Evolutionary conservation across 2,113 vertebrate species (phyloP).

Genomic region (Leptodactylus fuscus): DNA sequence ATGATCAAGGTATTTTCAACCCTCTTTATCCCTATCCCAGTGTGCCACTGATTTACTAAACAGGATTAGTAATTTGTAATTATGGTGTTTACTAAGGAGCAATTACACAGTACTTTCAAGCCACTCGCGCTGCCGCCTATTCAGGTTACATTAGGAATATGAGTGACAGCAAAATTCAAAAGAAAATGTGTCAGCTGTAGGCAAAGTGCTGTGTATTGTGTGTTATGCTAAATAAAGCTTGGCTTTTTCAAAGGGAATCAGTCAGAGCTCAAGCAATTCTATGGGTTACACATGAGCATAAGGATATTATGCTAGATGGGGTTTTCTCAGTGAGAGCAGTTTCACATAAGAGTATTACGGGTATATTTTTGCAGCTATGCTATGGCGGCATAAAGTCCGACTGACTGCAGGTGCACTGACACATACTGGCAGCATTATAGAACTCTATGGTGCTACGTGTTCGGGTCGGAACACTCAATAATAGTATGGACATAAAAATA

Average conservation of each 20-base stretch:
- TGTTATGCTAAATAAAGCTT: constrained; percentile 21
- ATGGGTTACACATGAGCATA: background rate
- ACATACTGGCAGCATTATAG: too few relatives aligned
- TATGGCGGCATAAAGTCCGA: too few relatives aligned
- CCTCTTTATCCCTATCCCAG: constrained; percentile 20
- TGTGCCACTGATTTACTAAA: constrained; percentile 37
- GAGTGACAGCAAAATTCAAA: constrained; percentile 23
- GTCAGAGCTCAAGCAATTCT: background rate
- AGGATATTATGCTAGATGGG: background rate
- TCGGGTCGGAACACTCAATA: too few relatives aligned
- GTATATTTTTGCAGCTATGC: too few relatives aligned
- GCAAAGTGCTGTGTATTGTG: constrained; percentile 27
- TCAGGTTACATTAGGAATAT: constrained; percentile 26
- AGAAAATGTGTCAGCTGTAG: constrained; percentile 43
- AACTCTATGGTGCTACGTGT: too few relatives aligned
- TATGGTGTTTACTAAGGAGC: constrained; percentile 12
- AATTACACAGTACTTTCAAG: constrained; percentile 45
- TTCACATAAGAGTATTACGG: background rate
- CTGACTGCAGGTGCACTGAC: too few relatives aligned
- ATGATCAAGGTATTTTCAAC: background rate
- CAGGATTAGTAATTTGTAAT: constrained; percentile 49
- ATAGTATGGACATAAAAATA: too few relatives aligned
- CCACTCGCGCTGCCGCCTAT: background rate
- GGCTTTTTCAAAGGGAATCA: constrained; percentile 15
- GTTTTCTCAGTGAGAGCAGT: background rate